Conservation (phyloP, 2,113 vertebrate species). For the Seriola rivoliana region DNA sequence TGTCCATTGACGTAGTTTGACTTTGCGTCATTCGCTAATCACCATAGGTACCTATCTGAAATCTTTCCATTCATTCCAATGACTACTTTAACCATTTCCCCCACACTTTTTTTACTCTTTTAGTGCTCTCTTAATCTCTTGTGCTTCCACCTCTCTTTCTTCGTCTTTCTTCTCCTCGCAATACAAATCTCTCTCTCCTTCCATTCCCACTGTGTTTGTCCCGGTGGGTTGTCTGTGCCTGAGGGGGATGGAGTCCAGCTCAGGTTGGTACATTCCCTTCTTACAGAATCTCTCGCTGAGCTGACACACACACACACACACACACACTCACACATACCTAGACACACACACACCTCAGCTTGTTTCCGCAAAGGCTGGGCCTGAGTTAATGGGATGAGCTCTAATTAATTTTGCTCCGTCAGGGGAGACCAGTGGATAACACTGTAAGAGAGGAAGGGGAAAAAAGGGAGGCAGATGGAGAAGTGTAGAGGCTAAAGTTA, state of each 20-base stretch:
- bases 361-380: slow-evolving; percentile 30
- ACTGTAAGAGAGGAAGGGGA: background rate
- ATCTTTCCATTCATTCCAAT: slow-evolving; percentile 4
- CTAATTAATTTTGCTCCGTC: slow-evolving; percentile 77
- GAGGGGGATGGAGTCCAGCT: slow-evolving; percentile 44
- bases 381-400: slow-evolving; percentile 73
- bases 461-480: background rate
- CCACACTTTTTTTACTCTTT: background rate
- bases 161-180: slow-evolving; percentile 44
- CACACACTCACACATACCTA: background rate
- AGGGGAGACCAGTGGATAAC: slow-evolving; percentile 51
- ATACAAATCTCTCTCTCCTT: slow-evolving; percentile 45
- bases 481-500: slow-evolving; percentile 2
- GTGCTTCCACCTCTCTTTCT: slow-evolving; percentile 3
- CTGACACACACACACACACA: slow-evolving; percentile 19
- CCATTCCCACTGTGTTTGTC: slow-evolving; percentile 35
- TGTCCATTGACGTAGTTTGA: slow-evolving; percentile 27
- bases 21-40: slow-evolving; percentile 7
- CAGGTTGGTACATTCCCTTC: slow-evolving; percentile 48
- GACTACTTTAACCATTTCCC: background rate
- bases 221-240: slow-evolving; percentile 15
- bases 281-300: slow-evolving; percentile 35
- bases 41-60: background rate
- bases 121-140: background rate
- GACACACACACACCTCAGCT: slow-evolving; percentile 26